Conservation (phyloP, 2,113 vertebrate species). For the Talpa occidentalis region DNA sequence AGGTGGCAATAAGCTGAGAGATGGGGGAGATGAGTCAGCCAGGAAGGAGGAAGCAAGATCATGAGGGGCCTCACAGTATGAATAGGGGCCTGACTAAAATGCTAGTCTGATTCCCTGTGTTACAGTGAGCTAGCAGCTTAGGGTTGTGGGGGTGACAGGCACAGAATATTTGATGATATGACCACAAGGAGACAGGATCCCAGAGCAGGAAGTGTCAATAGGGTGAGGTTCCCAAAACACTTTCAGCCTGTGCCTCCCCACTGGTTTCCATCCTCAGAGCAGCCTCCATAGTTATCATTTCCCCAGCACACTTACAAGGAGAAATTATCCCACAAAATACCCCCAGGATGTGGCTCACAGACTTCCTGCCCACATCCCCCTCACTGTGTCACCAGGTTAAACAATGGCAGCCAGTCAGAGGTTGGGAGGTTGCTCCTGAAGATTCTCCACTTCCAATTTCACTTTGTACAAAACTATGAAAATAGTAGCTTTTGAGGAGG, state of each 20-base stretch:
- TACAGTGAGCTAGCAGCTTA: not conserved
- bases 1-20: not conserved
- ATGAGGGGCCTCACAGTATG: not conserved
- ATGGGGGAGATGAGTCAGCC: not conserved
- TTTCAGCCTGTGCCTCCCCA: not conserved
- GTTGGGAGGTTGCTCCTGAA: not conserved
- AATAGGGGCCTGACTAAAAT: not conserved
- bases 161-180: not conserved
- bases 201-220: not conserved
- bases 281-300: not conserved
- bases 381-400: not conserved
- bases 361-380: slow-evolving; percentile 56
- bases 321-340: slow-evolving; percentile 12
- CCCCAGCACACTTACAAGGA: not conserved
- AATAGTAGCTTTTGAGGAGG: not conserved
- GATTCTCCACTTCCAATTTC: not conserved
- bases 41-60: not conserved
- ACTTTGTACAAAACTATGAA: not conserved
- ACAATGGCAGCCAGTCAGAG: not conserved
- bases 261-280: not conserved
- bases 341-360: slow-evolving; percentile 39
- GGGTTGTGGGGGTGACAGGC: too few relatives aligned
- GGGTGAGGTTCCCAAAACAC: not conserved
- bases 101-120: fast-evolving
- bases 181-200: not conserved